These are phyloP conservation scores for Nymphalis c-album DNA, from an alignment of 2,888 invertebrate genomes.

Conservation along the genomic window DNA sequence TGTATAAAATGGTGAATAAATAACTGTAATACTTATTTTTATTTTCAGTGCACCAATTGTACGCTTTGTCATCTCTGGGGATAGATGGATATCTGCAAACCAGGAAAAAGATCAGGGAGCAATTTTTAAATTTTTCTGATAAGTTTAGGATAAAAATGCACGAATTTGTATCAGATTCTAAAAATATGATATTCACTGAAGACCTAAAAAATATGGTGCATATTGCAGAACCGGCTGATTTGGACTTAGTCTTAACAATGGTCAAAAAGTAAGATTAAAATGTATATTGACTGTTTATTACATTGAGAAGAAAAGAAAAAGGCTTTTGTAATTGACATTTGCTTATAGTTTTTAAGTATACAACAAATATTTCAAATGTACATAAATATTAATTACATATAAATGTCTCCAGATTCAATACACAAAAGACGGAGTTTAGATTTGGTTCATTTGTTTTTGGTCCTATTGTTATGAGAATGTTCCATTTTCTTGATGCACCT, in stretches of 20 bases:
- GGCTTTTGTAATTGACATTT: background rate
- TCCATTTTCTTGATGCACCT: conserved; percentile 85
- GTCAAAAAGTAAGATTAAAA: conserved; percentile 81
- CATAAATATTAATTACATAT: no score
- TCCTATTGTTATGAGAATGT: conserved; percentile 90
- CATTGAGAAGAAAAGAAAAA: no score
- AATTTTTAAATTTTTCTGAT: conserved; percentile 83
- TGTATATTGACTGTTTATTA: no score
- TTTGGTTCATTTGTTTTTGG: conserved; percentile 92
- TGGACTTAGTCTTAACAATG: conserved; percentile 85
- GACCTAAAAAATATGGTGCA: conserved; percentile 92
- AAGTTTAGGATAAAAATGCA: conserved; percentile 87
- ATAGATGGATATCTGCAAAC: conserved; percentile 81
- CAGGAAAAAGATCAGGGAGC: conserved; percentile 78
- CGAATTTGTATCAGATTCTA: conserved; percentile 80
- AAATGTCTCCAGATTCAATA: conserved; percentile 80
- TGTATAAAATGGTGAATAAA: conserved; percentile 1
- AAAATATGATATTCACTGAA: conserved; percentile 90
- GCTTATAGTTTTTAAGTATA: background rate
- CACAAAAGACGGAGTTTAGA: conserved; percentile 85
- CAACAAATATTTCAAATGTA: no score
- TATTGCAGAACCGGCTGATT: conserved; percentile 84
- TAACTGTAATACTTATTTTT: background rate
- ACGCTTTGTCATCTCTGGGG: conserved; percentile 82
- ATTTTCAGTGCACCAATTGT: conserved; percentile 72